These are phyloP conservation scores for Gryon sp. DNA, from an alignment of 1,140 invertebrate species.

Conservation along the genomic window DNA sequence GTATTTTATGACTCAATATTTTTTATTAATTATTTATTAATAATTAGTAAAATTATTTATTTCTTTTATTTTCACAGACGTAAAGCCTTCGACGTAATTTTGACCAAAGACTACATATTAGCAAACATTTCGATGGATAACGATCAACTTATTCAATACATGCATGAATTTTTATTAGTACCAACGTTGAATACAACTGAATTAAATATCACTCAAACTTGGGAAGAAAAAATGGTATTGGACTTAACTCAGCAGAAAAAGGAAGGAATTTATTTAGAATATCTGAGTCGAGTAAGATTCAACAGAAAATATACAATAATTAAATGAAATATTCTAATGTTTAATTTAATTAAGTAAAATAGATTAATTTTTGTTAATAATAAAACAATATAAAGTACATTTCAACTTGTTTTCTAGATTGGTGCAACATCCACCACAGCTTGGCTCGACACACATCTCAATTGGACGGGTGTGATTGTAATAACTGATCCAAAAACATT, in stretches of 20 bases:
- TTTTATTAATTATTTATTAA: background rate
- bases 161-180: slow-evolving; percentile 83
- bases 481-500: slow-evolving; percentile 87
- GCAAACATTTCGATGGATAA: slow-evolving; percentile 86
- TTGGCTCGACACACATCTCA: slow-evolving; percentile 85
- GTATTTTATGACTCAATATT: background rate
- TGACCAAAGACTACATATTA: slow-evolving; percentile 87
- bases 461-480: slow-evolving; percentile 87
- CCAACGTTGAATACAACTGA: slow-evolving; percentile 74
- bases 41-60: background rate
- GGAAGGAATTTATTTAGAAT: slow-evolving; percentile 80
- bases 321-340: too few relatives aligned
- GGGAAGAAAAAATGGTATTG: slow-evolving; percentile 78
- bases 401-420: slow-evolving; percentile 76
- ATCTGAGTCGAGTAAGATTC: slow-evolving; percentile 77
- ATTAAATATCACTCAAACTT: slow-evolving; percentile 73
- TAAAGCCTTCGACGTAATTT: slow-evolving; percentile 81
- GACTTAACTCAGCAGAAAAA: slow-evolving; percentile 77
- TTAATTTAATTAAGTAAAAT: too few relatives aligned
- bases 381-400: too few relatives aligned
- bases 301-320: background rate
- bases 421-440: slow-evolving; percentile 82
- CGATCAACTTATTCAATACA: slow-evolving; percentile 85
- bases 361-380: too few relatives aligned
- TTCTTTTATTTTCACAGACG: slow-evolving; percentile 66